Base-by-base conservation (phyloP, 1,140 invertebrate genomes). In the Listronotus bonariensis region DNA sequence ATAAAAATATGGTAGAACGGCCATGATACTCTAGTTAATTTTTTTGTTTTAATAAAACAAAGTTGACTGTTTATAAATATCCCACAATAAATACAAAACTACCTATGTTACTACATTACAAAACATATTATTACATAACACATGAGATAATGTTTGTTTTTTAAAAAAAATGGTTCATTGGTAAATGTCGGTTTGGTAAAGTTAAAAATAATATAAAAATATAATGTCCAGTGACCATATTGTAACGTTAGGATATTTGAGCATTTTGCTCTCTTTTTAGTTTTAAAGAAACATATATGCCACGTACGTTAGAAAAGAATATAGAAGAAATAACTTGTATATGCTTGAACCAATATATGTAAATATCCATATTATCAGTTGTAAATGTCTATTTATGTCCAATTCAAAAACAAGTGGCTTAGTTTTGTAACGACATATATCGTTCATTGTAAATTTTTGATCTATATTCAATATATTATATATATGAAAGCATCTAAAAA, bases 391-490 rank as follows among this genome's bases (percentile, higher is more conserved):
- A 34, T 51, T 49, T 45, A 55, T 65, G 62, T 65, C 62, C 54
- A 58, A 52, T 57, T 57, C 45, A 52, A 62, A 18, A 34, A 46
- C 42, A 65, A 65, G 62, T 65, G 62, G 62, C 62, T 65, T 65
- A 65, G 62, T 65, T 65, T 65, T 65, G 62, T 65, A 65, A 57
- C 54, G 62, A 65, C 62, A 58, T 65, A 65, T 65, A 65, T 57
- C 62, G 55, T 57, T 65, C 55, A 65, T 49, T 57, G 55, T 57
- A 65, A 57, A 65, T 65, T 65, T 65, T 65, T 65, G 53, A 65
- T 31, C 46, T 65, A 65, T 65, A 65, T 65, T 65, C 62, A 57
- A 57, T 65, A 65, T 65, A 65, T 65, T 65, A 65, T 58, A 55
- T 64, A 65, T 65, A 65, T 65, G 54, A 65, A 58, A 54, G 62